Evolutionary conservation across 1,140 invertebrate genomes (phyloP), one percentile per base, ranked within the genome.

Genomic region (Dinothrombium tinctorium): DNA sequence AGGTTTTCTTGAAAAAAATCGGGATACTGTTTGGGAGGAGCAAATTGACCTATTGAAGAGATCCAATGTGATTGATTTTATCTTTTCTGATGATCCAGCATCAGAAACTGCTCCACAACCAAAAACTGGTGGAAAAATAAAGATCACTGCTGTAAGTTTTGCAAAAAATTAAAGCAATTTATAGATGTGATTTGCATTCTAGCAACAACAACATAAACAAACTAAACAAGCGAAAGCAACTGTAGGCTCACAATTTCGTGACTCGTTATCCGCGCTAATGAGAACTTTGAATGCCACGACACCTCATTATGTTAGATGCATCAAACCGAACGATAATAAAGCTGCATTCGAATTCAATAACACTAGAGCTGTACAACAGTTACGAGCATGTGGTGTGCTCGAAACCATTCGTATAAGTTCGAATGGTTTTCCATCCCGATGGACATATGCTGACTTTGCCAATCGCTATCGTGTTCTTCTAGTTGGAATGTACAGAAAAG

Each of bases 321-420:
- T 99, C 51, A 99, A 99, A 60, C 90, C 92, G 19, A 99, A 99
- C 58, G 92, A 99, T 55, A 67, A 69, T 0, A 98, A 96, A 59
- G 61, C 71, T 25, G 60, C 83, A 0, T 98, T 96, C 58, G 69
- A 70, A 40, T 92, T 87, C 59, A 81, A 90, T 51, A 71, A 78
- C 0, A 66, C 73, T 11, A 64, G 90, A 47, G 86, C 86, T 8
- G 83, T 96, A 1, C 86, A 96, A 56, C 92, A 98, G 57, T 62
- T 98, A 14, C 62, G 69, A 50, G 92, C 92, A 1, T 98, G 92
- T 57, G 92, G 92, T 46, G 92, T 98, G 0, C 58, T 98, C 28
- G 92, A 99, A 59, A 98, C 92, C 0, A 90, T 98, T 20, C 63
- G 90, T 41, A 94, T 99, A 54, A 94, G 86, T 33, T 86, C 92